These are phyloP conservation scores for Bombus pyrosoma DNA, from an alignment of 1,140 invertebrate genomes.

Conservation along the genomic window DNA sequence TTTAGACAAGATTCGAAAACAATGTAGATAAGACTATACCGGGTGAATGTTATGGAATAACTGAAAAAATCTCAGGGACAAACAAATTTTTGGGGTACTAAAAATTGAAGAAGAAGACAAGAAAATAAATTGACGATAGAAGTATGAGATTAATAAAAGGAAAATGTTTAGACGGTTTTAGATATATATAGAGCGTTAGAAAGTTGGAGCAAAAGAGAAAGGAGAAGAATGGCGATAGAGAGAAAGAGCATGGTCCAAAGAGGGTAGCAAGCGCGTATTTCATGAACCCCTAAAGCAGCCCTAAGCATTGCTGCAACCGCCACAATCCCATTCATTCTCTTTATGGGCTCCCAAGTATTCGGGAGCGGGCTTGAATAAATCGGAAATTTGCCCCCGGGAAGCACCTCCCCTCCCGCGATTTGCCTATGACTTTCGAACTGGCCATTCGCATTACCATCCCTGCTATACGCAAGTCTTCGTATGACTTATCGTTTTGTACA, in stretches of 20 bases:
- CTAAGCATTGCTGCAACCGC: slow-evolving; percentile 73
- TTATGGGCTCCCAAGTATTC: slow-evolving; percentile 80
- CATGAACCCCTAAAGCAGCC: slow-evolving; percentile 76
- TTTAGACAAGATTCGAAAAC: not conserved
- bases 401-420: slow-evolving; percentile 50
- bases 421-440: slow-evolving; percentile 62
- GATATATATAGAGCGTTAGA: slow-evolving; percentile 29
- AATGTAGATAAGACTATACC: not conserved
- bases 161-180: not conserved
- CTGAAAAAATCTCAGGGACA: not conserved
- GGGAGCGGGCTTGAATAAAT: slow-evolving; percentile 79
- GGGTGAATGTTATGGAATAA: not conserved
- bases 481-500: slow-evolving; percentile 31
- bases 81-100: not conserved
- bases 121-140: not conserved
- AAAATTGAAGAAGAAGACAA: not conserved
- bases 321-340: slow-evolving; percentile 80
- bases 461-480: slow-evolving; percentile 1
- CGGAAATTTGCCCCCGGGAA: slow-evolving; percentile 73
- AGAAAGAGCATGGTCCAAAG: slow-evolving; percentile 44
- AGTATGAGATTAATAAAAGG: not conserved
- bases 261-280: slow-evolving; percentile 73
- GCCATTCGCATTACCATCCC: slow-evolving; percentile 48
- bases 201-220: slow-evolving; percentile 35
- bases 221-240: slow-evolving; percentile 26